A percentile compares a stretch with the other conserved stretches of the same genome.
Evolutionary conservation across 1,140 invertebrate species (phyloP).

Genomic region (Rhagoletis zephyria): DNA sequence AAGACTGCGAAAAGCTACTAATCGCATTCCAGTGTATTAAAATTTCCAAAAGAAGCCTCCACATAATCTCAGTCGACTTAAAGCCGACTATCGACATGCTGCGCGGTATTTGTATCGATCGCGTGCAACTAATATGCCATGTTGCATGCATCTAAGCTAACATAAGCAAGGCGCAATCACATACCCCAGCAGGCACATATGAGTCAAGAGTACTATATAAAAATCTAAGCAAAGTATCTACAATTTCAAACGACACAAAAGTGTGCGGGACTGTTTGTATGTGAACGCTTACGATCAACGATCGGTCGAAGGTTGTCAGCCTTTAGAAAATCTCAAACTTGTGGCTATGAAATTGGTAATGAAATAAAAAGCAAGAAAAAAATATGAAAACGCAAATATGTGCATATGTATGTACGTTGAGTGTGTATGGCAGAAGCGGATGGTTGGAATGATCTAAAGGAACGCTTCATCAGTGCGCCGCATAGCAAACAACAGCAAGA

Average conservation of each 20-base stretch:
- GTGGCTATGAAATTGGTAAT: conserved; percentile 30
- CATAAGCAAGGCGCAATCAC: background rate
- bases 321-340: conserved; percentile 41
- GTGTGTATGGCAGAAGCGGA: background rate
- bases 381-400: background rate
- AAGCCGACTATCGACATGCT: conserved; percentile 17
- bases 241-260: conserved; percentile 11
- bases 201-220: background rate
- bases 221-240: conserved; percentile 35
- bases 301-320: conserved; percentile 33
- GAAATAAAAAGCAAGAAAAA: background rate
- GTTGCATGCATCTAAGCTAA: conserved; percentile 6
- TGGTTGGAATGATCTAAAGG: background rate
- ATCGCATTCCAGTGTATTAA: background rate
- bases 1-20: too few species aligned
- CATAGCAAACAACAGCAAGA: conserved; percentile 7
- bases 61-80: background rate
- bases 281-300: background rate
- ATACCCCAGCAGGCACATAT: background rate
- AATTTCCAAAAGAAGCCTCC: background rate
- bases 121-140: conserved; percentile 42
- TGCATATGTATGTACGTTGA: background rate
- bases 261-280: background rate
- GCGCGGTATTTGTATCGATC: conserved; percentile 32
- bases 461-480: background rate